phyloP scores from a whole-genome alignment of 2,113 vertebrate genomes.

The Cephalopholis sonnerati region DNA sequence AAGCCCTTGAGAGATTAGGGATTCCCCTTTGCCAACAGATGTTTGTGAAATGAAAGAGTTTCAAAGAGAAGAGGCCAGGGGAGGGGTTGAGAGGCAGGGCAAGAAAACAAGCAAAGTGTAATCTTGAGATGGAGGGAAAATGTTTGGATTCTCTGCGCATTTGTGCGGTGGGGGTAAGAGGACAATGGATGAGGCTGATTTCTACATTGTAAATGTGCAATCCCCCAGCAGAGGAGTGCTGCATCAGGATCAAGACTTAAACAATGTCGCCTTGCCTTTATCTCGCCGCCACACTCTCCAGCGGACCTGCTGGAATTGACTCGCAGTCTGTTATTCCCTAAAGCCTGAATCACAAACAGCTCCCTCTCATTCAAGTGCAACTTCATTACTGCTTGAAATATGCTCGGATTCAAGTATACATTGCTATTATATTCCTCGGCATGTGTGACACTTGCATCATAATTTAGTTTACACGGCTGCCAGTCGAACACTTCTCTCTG shows the following conservation, averaged over 20 bases:
- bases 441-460: constrained; percentile 38
- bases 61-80: constrained; percentile 45
- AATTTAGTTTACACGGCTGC: constrained; percentile 35
- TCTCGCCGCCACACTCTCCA: constrained; percentile 76
- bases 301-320: constrained; percentile 70
- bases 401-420: constrained; percentile 40
- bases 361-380: constrained; percentile 67
- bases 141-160: constrained; percentile 63
- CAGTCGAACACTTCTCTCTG: background rate
- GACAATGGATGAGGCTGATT: constrained; percentile 71
- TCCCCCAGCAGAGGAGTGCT: constrained; percentile 65
- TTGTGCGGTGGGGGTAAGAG: constrained; percentile 33
- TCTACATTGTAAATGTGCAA: constrained; percentile 73
- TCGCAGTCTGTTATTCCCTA: constrained; percentile 60
- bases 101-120: constrained; percentile 68
- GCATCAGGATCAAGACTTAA: constrained; percentile 78
- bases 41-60: constrained; percentile 81
- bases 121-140: constrained; percentile 76
- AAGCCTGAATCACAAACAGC: constrained; percentile 67
- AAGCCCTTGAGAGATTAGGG: constrained; percentile 79
- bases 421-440: constrained; percentile 21
- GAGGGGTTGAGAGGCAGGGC: constrained; percentile 47
- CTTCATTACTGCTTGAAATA: constrained; percentile 70
- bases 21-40: constrained; percentile 79
- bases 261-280: constrained; percentile 80